Evolutionary conservation across 2,888 invertebrate genomes (phyloP), one percentile per base, ranked within the genome.

Genomic region (Ophraella communa): DNA sequence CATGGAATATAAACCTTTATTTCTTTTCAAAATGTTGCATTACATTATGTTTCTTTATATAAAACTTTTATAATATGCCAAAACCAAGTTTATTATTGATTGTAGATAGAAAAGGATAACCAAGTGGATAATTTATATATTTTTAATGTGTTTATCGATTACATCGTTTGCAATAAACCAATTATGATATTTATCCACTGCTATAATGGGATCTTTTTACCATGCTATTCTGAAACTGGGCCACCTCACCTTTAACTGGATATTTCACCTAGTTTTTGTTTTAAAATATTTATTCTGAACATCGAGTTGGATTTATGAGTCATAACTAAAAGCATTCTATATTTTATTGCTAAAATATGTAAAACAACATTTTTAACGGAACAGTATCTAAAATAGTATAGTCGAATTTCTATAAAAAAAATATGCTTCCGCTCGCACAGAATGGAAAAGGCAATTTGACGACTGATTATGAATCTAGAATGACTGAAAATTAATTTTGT

Each of bases 71-170:
- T n/a, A n/a, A n/a, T n/a, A n/a, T n/a, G n/a, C n/a, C n/a, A 68
- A 69, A 66, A 72, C 47, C 17, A 8, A 52, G 23, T 14, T 35
- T 3, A 8, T 10, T 52, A 52, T 35, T 8, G 30, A 33, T 30
- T 52, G 27, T 39, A 30, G n/a, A n/a, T n/a, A n/a, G 10, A 14
- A 3, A 14, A 27, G 14, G 24, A 14, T 4, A 14, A 4, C 17
- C n/a, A 49, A 33, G 3, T 1, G 21, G 1, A 47, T 23, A 14
- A 39, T 47, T 47, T 47, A 47, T 21, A 47, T 47, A 23, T 23
- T 51, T 51, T 51, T 51, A 51, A 51, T 51, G 24, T 27, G 7
- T 24, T 51, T 27, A 51, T 51, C 27, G 49, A 51, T 51, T 14
- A 3, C 8, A 27, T 17, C n/a, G n/a, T 17, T 24, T 51, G 27